Percentiles rank a stretch among this genome's conserved stretches.
Evolutionary conservation across 2,113 vertebrate species (phyloP).

Genomic region (Rhinogobius similis): DNA sequence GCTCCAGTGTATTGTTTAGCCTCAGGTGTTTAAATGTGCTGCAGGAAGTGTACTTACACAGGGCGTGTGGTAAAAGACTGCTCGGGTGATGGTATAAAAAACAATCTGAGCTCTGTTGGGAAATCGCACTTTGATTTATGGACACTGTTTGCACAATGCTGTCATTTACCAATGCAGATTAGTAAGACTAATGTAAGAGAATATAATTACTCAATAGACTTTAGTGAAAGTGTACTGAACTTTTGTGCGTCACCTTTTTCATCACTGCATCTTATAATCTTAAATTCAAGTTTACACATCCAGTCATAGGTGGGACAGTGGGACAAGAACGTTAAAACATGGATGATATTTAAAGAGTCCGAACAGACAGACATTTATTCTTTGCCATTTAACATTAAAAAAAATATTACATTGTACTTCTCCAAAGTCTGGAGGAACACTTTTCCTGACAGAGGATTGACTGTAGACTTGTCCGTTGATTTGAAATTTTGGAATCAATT

Average conservation of each 20-base stretch:
- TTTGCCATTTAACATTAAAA: too few relatives aligned
- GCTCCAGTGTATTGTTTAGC: slow-evolving; percentile 60
- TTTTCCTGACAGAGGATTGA: too few relatives aligned
- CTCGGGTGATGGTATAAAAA: slow-evolving; percentile 42
- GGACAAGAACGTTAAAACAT: too few relatives aligned
- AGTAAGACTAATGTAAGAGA: neutral
- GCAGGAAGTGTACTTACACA: slow-evolving; percentile 63
- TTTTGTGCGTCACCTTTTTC: neutral
- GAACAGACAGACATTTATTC: too few relatives aligned
- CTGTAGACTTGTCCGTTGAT: too few relatives aligned
- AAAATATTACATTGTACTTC: too few relatives aligned
- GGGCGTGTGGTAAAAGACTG: slow-evolving; percentile 49
- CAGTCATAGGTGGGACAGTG: neutral
- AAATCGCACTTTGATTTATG: slow-evolving; percentile 45
- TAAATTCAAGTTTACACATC: neutral
- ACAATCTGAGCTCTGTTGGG: slow-evolving; percentile 40
- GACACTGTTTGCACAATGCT: neutral
- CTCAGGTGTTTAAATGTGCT: slow-evolving; percentile 66
- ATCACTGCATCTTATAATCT: neutral
- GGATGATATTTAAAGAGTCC: too few relatives aligned
- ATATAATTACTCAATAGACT: neutral
- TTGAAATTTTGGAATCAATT: too few relatives aligned
- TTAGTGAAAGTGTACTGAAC: neutral
- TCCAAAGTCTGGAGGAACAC: too few relatives aligned
- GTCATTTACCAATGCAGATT: slow-evolving; percentile 4